Conservation (phyloP, 2,888 invertebrate genomes). For the Drosophila imparisetae region DNA sequence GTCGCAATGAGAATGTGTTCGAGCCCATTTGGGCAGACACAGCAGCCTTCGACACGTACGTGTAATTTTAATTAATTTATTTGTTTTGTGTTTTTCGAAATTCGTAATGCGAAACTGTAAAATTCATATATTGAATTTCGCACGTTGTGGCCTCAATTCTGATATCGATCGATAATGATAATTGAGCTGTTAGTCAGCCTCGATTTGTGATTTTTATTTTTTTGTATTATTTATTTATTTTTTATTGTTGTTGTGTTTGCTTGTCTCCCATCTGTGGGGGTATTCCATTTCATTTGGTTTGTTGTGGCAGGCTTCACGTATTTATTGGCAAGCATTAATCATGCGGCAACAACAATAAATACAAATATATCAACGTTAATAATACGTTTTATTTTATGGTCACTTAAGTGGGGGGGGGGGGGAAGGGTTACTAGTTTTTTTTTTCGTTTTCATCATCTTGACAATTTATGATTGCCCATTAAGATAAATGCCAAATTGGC, state of each 20-base stretch:
- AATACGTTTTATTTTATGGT: constrained; percentile 47
- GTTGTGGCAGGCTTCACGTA: constrained; percentile 59
- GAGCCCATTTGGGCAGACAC: constrained; percentile 38
- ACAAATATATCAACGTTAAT: constrained; percentile 57
- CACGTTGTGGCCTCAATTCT: constrained; percentile 68
- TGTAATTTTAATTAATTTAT: constrained; percentile 78
- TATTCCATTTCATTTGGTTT: constrained; percentile 50
- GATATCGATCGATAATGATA: constrained; percentile 63
- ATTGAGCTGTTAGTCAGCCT: constrained; percentile 61
- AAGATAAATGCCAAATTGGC: constrained; percentile 74
- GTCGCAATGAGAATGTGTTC: constrained; percentile 33
- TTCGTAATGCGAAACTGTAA: constrained; percentile 46
- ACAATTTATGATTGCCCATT: constrained; percentile 74
- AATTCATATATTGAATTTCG: constrained; percentile 54
- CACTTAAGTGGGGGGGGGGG: constrained; percentile 4
- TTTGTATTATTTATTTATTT: neutral
- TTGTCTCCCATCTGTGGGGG: constrained; percentile 67
- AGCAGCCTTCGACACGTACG: constrained; percentile 71
- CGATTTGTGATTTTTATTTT: constrained; percentile 32
- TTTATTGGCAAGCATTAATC: constrained; percentile 73
- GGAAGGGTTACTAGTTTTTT: constrained; percentile 40
- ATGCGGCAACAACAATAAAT: constrained; percentile 47
- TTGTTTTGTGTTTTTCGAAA: constrained; percentile 48
- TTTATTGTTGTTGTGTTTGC: constrained; percentile 6
- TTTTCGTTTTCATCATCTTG: constrained; percentile 40